A percentile compares a stretch with the other conserved stretches of the same genome.
Conservation (phyloP, 2,113 vertebrate genomes). For the Rhynchomys soricoides region DNA sequence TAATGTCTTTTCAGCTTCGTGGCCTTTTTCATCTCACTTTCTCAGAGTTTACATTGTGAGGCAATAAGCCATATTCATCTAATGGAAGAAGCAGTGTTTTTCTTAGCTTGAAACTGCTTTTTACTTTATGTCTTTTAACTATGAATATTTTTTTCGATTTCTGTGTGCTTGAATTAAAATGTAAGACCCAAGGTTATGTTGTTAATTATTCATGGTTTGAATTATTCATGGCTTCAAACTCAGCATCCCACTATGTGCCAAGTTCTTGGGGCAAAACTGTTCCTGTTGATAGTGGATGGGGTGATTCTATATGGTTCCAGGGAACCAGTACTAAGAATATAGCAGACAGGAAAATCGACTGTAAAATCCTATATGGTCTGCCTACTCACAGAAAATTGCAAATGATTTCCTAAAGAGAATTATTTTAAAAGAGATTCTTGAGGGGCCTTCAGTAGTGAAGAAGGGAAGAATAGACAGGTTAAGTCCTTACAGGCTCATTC, state of each 20-base stretch:
- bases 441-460: no score
- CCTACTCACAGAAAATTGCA: not conserved
- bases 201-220: not conserved
- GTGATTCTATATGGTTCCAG: not conserved
- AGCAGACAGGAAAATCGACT: not conserved
- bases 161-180: not conserved
- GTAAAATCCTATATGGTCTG: not conserved
- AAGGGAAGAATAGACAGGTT: not conserved
- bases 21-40: constrained; percentile 10
- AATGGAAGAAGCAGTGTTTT: not conserved
- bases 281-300: not conserved
- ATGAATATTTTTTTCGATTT: not conserved
- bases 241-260: not conserved
- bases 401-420: not conserved
- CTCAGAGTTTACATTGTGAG: not conserved
- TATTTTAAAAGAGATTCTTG: not conserved
- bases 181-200: not conserved
- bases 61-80: not conserved
- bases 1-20: not conserved
- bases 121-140: not conserved
- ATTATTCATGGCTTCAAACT: not conserved
- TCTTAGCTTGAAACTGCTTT: constrained; percentile 15
- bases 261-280: not conserved
- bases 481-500: not conserved
- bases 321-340: not conserved